phyloP scores from a whole-genome alignment of 2,797 vertebrate genomes.

The Loriculus beryllinus region DNA sequence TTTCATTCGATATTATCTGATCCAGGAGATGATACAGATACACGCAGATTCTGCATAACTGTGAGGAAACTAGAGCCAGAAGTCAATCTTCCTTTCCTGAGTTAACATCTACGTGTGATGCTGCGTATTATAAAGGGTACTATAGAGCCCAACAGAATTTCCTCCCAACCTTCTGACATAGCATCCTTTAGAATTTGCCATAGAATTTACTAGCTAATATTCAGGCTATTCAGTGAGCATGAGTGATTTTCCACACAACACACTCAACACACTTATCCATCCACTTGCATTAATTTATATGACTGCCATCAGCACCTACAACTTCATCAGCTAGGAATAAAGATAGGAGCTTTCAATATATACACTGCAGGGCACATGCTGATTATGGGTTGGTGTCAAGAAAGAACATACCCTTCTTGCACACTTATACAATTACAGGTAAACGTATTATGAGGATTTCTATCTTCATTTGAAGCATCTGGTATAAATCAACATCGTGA shows the following conservation, averaged over 20 bases:
- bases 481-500: slow-evolving; percentile 45
- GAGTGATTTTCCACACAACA: neutral
- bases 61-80: neutral
- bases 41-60: neutral
- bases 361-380: neutral
- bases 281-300: neutral
- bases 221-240: neutral
- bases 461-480: slow-evolving; percentile 42
- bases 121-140: neutral
- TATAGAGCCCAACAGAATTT: neutral
- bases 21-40: neutral
- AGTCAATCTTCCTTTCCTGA: neutral
- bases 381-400: slow-evolving; percentile 14
- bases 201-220: neutral
- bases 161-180: neutral
- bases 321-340: neutral
- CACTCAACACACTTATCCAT: fast-evolving
- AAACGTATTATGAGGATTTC: slow-evolving; percentile 3
- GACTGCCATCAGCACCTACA: neutral
- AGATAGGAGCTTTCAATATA: neutral
- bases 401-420: slow-evolving; percentile 18
- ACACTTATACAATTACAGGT: slow-evolving; percentile 47
- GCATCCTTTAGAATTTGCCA: neutral
- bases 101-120: neutral
- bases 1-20: neutral